Base-by-base conservation (phyloP, 2,797 vertebrate species). In the Netta rufina region DNA sequence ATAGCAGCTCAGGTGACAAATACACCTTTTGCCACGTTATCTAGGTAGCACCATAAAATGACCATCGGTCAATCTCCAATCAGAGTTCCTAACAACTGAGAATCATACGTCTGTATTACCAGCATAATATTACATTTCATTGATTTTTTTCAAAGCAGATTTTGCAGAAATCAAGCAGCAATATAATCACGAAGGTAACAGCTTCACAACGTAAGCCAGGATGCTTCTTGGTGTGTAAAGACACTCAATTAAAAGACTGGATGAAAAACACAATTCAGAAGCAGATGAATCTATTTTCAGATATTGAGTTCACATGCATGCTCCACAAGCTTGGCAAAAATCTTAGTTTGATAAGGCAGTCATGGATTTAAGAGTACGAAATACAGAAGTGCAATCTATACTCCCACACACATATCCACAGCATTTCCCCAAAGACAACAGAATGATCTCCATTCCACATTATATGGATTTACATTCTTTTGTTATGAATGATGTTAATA, bases 31-130 rank as follows among this genome's bases (percentile, higher is more conserved):
- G 13, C 51, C 67, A 72, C 7, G 25, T 82, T 92, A 95, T 84
- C 89, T 14, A 89, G 81, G 84, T 96, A 96, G 88, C 49, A 76
- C 30, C 54, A 45, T 39, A 66, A 78, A 96, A 90, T 87, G 95
- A 93, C 79, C 96, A 94, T 84, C 84, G 76, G n/a, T 92, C 92
- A 90, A 28, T 86, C 91, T 96, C 21, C 30, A 92, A 94, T 89
- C 90, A 96, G 86, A 94, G 30, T 57, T 87, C 20, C 19, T 79
- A 84, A 87, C 69, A 91, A 94, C 89, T 89, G 82, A 92, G 90
- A 96, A 82, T 54, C 11, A 11, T 62, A 87, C n/a, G 20, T 94
- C 94, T 93, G 71, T 95, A 93, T 95, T 93, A 90, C 33, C 32
- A 76, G 73, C 62, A 76, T 76, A 71, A 93, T 92, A 95, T 91